Evolutionary conservation across 2,888 invertebrate species (phyloP).

Genomic region (Cenopis cana): DNA sequence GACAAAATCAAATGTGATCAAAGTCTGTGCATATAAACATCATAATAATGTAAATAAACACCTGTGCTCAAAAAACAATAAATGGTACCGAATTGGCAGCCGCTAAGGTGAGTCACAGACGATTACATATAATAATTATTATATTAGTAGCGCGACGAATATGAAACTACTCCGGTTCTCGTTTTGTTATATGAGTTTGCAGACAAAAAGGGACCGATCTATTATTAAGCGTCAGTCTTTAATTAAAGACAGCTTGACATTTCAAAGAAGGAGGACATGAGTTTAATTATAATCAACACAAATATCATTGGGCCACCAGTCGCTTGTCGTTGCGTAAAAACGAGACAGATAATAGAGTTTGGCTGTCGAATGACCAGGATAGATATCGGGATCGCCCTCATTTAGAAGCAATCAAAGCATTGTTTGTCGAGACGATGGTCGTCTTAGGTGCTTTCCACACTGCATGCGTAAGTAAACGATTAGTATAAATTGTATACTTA

Average conservation of each 20-base stretch:
- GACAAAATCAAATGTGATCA: not conserved
- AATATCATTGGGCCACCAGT: conserved; percentile 83
- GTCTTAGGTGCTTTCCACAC: conserved; percentile 39
- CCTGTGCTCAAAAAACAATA: conserved; percentile 27
- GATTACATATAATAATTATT: conserved; percentile 43
- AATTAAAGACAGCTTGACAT: conserved; percentile 84
- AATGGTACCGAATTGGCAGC: conserved; percentile 40
- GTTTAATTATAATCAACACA: conserved; percentile 82
- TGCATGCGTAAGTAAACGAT: not conserved
- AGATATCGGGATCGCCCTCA: conserved; percentile 75
- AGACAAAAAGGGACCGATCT: conserved; percentile 69
- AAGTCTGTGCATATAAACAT: conserved; percentile 1
- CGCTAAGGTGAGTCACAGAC: conserved; percentile 37
- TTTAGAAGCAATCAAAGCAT: conserved; percentile 75
- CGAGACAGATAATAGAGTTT: conserved; percentile 59
- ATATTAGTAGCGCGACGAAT: conserved; percentile 44
- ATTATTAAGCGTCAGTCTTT: conserved; percentile 73
- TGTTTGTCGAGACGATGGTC: conserved; percentile 70
- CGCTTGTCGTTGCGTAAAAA: conserved; percentile 50
- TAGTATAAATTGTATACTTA: not conserved
- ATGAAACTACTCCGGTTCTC: conserved; percentile 51
- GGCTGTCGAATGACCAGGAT: conserved; percentile 67
- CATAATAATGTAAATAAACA: conserved; percentile 26
- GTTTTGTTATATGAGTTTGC: conserved; percentile 56
- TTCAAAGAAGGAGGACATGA: conserved; percentile 82